Evolutionary conservation across 1,140 invertebrate species (phyloP), one percentile per base, ranked within the genome.

Genomic region (Scaptodrosophila lebanonensis): DNA sequence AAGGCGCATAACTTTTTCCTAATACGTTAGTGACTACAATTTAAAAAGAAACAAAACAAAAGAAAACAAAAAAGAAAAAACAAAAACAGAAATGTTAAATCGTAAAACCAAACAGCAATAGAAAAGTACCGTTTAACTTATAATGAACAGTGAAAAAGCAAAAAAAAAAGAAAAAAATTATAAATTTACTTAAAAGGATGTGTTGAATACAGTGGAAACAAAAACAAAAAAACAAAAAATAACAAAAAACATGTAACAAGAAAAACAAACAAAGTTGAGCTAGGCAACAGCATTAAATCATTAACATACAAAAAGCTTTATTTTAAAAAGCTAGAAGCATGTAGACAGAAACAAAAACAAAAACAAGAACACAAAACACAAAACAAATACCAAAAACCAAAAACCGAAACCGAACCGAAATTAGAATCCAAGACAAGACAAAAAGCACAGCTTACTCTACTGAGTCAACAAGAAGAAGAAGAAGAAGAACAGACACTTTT

Each of bases 1-100:
- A 94, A 93, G 88, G 92, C 94, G 88, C 93, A 94, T 50, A 86
- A 85, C 71, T 85, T 87, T 68, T 83, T 85, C 68, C 72, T 85
- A 51, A 53, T 86, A 84, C 84, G 84, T 86, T 86, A 86, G 83
- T 85, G 75, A 73, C 73, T 82, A 82, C 61, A 62, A 75, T 76
- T 65, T 63, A 71, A 52, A 66, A 50, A 57, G 15, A 36, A 63
- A 66, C 45, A 48, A 12, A 27, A 45, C 50, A 42, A 51, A 27
- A 36, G 20, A 52, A 18, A 53, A 39, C 1, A 38, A 12, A 22
- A 18, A 53, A 49, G 8, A 48, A 20, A 36, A 50, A 50, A 11
- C 11, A 52, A 49, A 52, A 27, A 48, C 18, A 52, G 38, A 38
- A 29, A 30, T 5, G 18, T 79, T 67, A 73, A 77, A 56, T 29